Evolutionary conservation across 2,888 invertebrate species (phyloP).

Genomic region (Hyposoter dolosus): DNA sequence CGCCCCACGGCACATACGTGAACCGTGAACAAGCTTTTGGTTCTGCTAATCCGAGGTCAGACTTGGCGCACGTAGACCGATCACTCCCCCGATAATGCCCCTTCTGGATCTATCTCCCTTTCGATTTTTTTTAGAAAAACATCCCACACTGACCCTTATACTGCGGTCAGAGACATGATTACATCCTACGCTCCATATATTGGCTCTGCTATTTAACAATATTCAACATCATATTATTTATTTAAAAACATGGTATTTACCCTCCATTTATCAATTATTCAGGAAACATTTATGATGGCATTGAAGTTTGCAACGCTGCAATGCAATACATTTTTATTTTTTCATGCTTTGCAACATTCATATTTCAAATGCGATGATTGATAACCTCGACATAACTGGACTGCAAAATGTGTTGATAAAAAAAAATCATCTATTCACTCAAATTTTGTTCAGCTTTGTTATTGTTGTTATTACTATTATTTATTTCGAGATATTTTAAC

Average conservation of each 20-base stretch:
- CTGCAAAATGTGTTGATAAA: too few relatives aligned
- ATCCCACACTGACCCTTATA: background rate
- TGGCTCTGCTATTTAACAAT: background rate
- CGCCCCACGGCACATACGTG: background rate
- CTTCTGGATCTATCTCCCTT: background rate
- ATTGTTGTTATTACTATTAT: too few relatives aligned
- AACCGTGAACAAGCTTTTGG: constrained; percentile 47
- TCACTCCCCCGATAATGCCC: constrained; percentile 51
- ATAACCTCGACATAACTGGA: too few relatives aligned
- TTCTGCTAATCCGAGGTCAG: constrained; percentile 35
- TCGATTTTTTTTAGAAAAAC: background rate
- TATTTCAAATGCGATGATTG: too few relatives aligned
- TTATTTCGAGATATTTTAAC: background rate
- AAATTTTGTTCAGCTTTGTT: background rate
- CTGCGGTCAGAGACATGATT: background rate
- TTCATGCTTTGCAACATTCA: background rate
- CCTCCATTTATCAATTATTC: background rate
- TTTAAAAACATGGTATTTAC: background rate
- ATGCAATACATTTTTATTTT: background rate
- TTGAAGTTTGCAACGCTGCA: background rate
- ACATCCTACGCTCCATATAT: background rate
- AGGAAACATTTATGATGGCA: background rate
- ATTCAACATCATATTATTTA: background rate
- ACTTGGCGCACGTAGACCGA: constrained; percentile 43
- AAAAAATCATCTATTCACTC: background rate